Conservation (phyloP, 92 coral and sea anemone genomes). For the Siderastrea siderea region DNA sequence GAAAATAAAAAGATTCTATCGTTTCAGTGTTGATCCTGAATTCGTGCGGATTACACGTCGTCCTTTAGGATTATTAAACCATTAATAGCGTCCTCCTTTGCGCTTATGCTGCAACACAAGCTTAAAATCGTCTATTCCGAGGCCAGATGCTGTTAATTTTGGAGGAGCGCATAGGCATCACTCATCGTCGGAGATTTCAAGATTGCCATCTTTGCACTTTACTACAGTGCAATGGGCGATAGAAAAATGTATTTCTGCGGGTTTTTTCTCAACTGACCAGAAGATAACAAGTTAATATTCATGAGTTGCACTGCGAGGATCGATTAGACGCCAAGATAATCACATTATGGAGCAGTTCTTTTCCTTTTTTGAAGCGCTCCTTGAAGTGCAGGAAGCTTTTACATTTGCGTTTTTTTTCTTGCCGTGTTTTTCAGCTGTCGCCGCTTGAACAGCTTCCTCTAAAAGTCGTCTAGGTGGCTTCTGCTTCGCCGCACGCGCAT, state of each 20-base stretch:
- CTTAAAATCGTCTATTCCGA: neutral
- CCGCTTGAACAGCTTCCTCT: slow-evolving; percentile 31
- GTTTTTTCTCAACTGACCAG: neutral
- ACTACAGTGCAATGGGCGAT: neutral
- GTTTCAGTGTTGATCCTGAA: neutral
- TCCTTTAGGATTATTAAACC: neutral
- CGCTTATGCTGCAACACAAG: neutral
- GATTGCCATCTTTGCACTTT: slow-evolving; percentile 17
- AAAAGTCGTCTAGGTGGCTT: slow-evolving; percentile 36
- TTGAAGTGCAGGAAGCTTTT: slow-evolving; percentile 54
- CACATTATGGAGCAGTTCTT: slow-evolving; percentile 48
- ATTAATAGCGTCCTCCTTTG: neutral
- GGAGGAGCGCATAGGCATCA: neutral
- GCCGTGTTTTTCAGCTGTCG: slow-evolving; percentile 28
- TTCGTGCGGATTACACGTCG: neutral
- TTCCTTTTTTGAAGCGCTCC: slow-evolving; percentile 54
- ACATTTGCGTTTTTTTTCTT: slow-evolving; percentile 40
- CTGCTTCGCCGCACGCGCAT: slow-evolving; percentile 11
- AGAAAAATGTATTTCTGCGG: neutral
- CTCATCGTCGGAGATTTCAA: neutral
- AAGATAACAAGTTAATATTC: slow-evolving; percentile 36
- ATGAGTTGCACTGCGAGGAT: slow-evolving; percentile 1
- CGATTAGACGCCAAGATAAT: slow-evolving; percentile 49
- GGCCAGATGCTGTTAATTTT: neutral
- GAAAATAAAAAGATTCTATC: neutral